Evolutionary conservation across 2,113 vertebrate genomes (phyloP).

Genomic region (Grantiella picta): DNA sequence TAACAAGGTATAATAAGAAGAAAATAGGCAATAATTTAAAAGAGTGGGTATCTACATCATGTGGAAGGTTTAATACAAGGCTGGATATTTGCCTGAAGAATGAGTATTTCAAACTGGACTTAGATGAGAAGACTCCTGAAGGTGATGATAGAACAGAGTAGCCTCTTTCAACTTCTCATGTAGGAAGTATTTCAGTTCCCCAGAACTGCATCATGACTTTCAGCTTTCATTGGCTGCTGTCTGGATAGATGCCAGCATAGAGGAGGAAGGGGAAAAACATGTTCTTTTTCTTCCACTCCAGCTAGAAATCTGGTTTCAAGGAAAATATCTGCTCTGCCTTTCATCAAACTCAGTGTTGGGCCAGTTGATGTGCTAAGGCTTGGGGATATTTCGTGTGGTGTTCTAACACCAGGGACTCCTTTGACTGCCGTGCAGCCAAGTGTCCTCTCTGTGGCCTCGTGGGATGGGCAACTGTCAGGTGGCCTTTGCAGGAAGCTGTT

Average conservation of each 20-base stretch:
- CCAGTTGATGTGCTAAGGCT: background rate
- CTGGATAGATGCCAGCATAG: background rate
- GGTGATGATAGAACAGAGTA: background rate
- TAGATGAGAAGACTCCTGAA: background rate
- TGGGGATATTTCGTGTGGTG: background rate
- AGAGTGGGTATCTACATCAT: background rate
- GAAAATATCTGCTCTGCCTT: conserved; percentile 12
- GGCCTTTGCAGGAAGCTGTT: background rate
- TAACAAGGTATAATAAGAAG: background rate
- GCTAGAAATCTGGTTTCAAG: background rate
- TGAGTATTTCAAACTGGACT: background rate
- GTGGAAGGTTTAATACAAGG: background rate
- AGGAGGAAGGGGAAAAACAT: background rate
- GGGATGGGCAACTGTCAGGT: background rate
- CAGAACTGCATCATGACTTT: background rate
- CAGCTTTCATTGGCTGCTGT: background rate
- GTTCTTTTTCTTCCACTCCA: background rate
- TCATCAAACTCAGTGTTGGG: background rate
- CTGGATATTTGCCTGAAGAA: background rate
- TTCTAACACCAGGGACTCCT: background rate
- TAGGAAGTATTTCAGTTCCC: background rate
- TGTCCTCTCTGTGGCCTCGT: background rate
- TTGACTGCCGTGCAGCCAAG: background rate
- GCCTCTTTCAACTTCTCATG: background rate
- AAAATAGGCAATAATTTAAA: background rate